Percentiles rank a stretch among this genome's conserved stretches.
These are phyloP conservation scores for Diorhabda sublineata DNA, from an alignment of 1,140 invertebrate genomes.

Conservation along the genomic window DNA sequence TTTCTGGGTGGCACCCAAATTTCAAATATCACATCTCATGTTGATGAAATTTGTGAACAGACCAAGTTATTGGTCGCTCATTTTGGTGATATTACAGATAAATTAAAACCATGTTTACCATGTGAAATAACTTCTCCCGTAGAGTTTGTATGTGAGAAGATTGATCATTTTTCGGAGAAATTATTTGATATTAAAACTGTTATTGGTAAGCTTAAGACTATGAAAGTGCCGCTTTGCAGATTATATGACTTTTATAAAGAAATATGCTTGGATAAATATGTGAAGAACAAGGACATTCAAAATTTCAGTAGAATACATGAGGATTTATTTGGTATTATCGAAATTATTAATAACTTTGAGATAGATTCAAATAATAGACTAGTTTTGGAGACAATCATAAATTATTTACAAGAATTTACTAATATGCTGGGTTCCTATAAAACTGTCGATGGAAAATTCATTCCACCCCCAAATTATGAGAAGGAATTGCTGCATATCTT, in stretches of 20 bases:
- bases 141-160: constrained; percentile 2
- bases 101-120: neutral
- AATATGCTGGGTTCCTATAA: neutral
- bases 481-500: neutral
- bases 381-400: constrained; percentile 7
- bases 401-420: neutral
- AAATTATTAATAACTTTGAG: constrained; percentile 6
- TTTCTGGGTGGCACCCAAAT: too few relatives aligned
- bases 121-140: neutral
- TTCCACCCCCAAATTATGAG: neutral
- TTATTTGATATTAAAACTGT: neutral
- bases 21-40: too few relatives aligned
- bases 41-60: too few relatives aligned
- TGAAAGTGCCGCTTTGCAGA: neutral
- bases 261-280: neutral
- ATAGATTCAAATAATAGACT: neutral
- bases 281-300: neutral
- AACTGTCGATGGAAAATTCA: neutral
- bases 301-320: constrained; percentile 14
- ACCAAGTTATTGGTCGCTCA: too few relatives aligned
- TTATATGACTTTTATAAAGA: neutral
- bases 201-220: neutral
- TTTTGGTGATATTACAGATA: neutral
- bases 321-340: constrained; percentile 7
- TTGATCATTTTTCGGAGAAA: constrained; percentile 1